phyloP scores from a whole-genome alignment of 2,113 vertebrate species.

The Silurus asotus region DNA sequence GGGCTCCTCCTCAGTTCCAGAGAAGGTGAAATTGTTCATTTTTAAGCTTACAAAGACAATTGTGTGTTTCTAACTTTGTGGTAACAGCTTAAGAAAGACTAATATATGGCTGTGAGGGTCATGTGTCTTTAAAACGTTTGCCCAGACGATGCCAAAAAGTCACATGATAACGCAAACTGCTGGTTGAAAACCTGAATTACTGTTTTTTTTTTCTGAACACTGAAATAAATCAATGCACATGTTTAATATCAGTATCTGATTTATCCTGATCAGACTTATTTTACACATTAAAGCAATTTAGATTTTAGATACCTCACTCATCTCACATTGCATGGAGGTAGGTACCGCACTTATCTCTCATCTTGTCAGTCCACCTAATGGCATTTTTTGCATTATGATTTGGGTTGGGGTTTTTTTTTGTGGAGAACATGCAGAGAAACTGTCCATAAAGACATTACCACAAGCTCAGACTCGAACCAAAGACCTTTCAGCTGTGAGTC shows the following conservation, averaged over 20 bases:
- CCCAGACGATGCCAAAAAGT: background rate
- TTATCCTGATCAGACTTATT: background rate
- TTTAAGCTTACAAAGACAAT: too few species aligned
- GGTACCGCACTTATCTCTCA: too few species aligned
- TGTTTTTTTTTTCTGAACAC: background rate
- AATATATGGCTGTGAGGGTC: too few species aligned
- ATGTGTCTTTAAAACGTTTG: too few species aligned
- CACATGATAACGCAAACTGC: background rate
- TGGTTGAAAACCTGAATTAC: background rate
- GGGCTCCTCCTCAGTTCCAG: too few species aligned
- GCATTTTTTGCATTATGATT: background rate
- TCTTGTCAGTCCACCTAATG: background rate
- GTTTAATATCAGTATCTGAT: background rate
- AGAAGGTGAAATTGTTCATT: too few species aligned
- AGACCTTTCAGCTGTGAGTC: background rate
- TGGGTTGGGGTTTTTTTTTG: background rate
- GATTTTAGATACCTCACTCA: too few species aligned
- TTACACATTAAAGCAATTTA: background rate
- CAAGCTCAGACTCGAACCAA: background rate
- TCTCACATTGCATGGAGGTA: too few species aligned
- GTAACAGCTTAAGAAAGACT: too few species aligned
- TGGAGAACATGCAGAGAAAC: background rate
- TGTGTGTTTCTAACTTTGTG: too few species aligned
- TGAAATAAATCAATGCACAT: background rate
- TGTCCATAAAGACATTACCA: background rate